A percentile compares a stretch with the other conserved stretches of the same genome.
phyloP scores from a whole-genome alignment of 53 echinoderm and acorn worm genomes.

The Patiria pectinifera region DNA sequence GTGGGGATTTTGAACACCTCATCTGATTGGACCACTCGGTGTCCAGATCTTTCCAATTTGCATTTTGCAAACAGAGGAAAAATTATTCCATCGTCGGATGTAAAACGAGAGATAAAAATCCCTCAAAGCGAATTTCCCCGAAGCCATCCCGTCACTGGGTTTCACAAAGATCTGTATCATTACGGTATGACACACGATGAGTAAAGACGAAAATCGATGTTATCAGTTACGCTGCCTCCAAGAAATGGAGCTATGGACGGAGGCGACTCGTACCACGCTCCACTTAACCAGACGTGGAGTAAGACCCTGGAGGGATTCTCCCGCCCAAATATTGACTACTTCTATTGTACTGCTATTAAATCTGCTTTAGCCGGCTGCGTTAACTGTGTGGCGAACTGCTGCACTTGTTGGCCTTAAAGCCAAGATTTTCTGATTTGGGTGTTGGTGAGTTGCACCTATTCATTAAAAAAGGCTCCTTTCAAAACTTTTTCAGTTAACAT shows the following conservation, averaged over 20 bases:
- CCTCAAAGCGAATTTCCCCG: conserved; percentile 43
- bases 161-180: conserved; percentile 20
- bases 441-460: too few relatives aligned
- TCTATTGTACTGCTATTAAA: conserved; percentile 24
- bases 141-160: conserved; percentile 10
- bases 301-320: neutral
- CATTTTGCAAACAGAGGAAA: neutral
- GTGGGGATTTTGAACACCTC: neutral
- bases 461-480: too few relatives aligned
- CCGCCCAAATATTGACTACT: conserved; percentile 36
- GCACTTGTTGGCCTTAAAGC: neutral
- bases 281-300: conserved; percentile 17
- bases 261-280: conserved; percentile 45
- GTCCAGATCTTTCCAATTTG: neutral
- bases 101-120: conserved; percentile 30
- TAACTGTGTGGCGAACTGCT: conserved; percentile 13
- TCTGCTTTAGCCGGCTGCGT: neutral
- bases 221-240: conserved; percentile 48
- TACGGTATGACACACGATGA: neutral
- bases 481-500: too few relatives aligned
- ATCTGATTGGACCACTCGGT: neutral
- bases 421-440: neutral
- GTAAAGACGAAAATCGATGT: conserved; percentile 32
- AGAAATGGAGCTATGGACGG: conserved; percentile 52
- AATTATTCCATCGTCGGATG: neutral